Evolutionary conservation across 1,140 invertebrate species (phyloP).

Genomic region (Papilio dardanus): DNA sequence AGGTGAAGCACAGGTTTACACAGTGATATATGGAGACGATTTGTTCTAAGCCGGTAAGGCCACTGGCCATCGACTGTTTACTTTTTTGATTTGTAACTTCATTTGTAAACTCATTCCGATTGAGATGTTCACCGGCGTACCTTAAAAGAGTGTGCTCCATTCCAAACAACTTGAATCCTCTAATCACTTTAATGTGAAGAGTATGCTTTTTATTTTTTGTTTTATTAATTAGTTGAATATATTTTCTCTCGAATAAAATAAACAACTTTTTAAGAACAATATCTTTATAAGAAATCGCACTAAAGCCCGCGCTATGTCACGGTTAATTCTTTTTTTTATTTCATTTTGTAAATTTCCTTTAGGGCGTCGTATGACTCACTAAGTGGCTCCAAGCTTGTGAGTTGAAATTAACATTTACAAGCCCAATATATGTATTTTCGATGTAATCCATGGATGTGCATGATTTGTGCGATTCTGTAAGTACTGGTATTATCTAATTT

Average conservation of each 20-base stretch:
- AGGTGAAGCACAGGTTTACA: slow-evolving; percentile 44
- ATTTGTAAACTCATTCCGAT: slow-evolving; percentile 44
- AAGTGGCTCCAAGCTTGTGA: background rate
- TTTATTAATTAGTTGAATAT: background rate
- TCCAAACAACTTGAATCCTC: slow-evolving; percentile 16
- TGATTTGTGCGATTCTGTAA: slow-evolving; percentile 33
- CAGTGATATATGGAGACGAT: slow-evolving; percentile 52
- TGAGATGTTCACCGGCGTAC: slow-evolving; percentile 39
- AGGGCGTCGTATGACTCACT: slow-evolving; percentile 8
- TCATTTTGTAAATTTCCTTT: background rate
- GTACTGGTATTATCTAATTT: slow-evolving; percentile 32
- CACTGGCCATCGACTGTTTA: slow-evolving; percentile 44
- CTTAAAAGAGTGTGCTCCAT: slow-evolving; percentile 16
- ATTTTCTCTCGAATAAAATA: background rate
- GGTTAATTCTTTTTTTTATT: background rate
- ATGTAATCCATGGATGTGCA: slow-evolving; percentile 32
- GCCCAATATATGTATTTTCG: slow-evolving; percentile 17
- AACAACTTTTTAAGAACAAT: background rate
- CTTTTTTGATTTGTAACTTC: slow-evolving; percentile 50
- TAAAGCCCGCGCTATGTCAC: background rate
- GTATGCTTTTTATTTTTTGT: background rate
- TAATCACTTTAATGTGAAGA: background rate
- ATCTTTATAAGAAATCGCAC: background rate
- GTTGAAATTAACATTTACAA: slow-evolving; percentile 27
- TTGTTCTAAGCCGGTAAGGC: slow-evolving; percentile 44